Evolutionary conservation across 1,140 invertebrate species (phyloP), one percentile per base, ranked within the genome.

Genomic region (Helicoverpa zea): DNA sequence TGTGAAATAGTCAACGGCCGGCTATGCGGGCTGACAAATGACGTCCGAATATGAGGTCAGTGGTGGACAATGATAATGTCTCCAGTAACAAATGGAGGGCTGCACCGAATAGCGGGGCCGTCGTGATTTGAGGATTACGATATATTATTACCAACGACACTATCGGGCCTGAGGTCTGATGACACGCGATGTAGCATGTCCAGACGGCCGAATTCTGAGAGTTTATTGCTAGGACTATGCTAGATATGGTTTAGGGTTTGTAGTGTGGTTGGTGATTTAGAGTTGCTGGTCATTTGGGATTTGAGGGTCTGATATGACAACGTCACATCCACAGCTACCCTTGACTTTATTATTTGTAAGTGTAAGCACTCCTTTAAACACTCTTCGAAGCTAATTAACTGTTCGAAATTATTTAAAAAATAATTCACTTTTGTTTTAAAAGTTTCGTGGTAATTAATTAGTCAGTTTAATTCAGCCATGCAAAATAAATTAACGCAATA

Each of bases 31-130:
- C 81, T 87, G 87, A 90, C 87, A 90, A 89, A 90, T 86, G 86
- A 89, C 84, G 84, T 86, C 83, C 83, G 85, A 86, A 89, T 88
- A 88, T 88, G 85, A 90, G 88, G 85, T 80, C 85, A 85, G 86
- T 87, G 88, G 81, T 81, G 83, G 84, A 86, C 83, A 86, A 86
- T 88, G 88, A 89, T 90, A 90, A 89, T 89, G 88, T 89, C 88
- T 80, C 52, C 84, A 52, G 85, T 89, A 84, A 89, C 84, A 87
- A 88, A 90, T 90, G 87, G 86, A 29, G 54, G 81, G 77, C 83
- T 85, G 83, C 86, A 85, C 80, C 80, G 79, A 84, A 86, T 77
- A 58, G 83, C 76, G 81, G 81, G 5, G 56, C 23, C 68, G 75
- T 68, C 85, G 82, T 84, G 86, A 88, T 88, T 84, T 81, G 81